Evolutionary conservation across 2,797 vertebrate genomes (phyloP).

Genomic region (Cottoperca gobio): DNA sequence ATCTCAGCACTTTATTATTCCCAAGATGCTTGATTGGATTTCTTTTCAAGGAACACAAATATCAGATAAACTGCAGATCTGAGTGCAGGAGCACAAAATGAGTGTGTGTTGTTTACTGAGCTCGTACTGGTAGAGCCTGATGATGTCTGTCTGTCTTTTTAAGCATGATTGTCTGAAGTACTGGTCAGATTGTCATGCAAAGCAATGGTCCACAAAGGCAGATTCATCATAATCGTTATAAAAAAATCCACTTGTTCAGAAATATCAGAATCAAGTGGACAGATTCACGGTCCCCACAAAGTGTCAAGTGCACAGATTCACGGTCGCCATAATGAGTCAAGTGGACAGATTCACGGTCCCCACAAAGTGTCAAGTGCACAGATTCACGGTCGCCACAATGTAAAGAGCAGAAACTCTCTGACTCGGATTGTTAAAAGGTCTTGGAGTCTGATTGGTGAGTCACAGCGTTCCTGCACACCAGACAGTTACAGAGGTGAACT

Average conservation of each 20-base stretch:
- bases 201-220: neutral
- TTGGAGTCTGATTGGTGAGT: neutral
- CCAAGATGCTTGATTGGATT: constrained; percentile 7
- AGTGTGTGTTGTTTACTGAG: neutral
- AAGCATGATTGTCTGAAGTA: neutral
- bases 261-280: neutral
- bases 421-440: neutral
- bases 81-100: constrained; percentile 5
- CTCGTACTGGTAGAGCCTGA: neutral
- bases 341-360: no score
- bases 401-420: neutral
- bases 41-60: constrained; percentile 1
- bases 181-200: neutral
- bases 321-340: neutral
- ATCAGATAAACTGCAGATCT: constrained; percentile 22
- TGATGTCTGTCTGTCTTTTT: neutral
- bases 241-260: neutral
- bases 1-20: constrained; percentile 24
- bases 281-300: no score
- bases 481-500: neutral
- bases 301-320: neutral
- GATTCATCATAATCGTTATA: neutral
- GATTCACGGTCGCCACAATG: neutral
- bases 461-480: neutral
- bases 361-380: neutral